phyloP scores from a whole-genome alignment of 2,797 vertebrate genomes.

The Argyrosomus regius region DNA sequence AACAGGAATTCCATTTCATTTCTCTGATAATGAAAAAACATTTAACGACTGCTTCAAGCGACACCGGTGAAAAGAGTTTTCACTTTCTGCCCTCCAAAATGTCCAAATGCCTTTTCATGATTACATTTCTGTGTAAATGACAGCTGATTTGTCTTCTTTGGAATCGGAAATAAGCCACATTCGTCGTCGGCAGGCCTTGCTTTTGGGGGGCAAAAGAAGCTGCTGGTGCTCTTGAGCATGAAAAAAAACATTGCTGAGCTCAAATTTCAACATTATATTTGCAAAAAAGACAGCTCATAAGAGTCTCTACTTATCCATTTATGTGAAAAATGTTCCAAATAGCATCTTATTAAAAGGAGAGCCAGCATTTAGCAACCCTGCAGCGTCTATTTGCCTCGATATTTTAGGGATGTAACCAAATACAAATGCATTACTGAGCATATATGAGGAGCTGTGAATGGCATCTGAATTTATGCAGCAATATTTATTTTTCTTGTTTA shows the following conservation, averaged over 20 bases:
- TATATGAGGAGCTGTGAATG: background rate
- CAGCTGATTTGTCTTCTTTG: conserved; percentile 24
- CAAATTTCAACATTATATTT: background rate
- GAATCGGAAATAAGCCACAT: background rate
- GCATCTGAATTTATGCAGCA: background rate
- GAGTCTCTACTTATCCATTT: background rate
- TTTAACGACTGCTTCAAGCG: conserved; percentile 29
- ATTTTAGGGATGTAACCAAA: background rate
- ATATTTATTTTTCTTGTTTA: background rate
- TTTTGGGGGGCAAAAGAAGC: background rate
- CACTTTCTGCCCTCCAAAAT: conserved; percentile 17
- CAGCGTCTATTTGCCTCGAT: background rate
- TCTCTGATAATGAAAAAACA: conserved; percentile 6
- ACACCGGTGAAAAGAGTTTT: conserved; percentile 8
- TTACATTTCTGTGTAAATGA: conserved; percentile 4
- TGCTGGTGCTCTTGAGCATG: background rate
- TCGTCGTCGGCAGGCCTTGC: too few species aligned
- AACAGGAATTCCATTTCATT: conserved; percentile 54
- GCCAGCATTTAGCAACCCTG: conserved; percentile 1
- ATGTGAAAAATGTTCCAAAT: background rate
- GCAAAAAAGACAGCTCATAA: background rate
- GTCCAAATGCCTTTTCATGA: conserved; percentile 4
- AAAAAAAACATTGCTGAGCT: background rate
- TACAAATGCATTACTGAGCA: background rate
- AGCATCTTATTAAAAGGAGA: background rate